These are phyloP conservation scores for Caranx ignobilis DNA, from an alignment of 2,113 vertebrate species.

Conservation along the genomic window DNA sequence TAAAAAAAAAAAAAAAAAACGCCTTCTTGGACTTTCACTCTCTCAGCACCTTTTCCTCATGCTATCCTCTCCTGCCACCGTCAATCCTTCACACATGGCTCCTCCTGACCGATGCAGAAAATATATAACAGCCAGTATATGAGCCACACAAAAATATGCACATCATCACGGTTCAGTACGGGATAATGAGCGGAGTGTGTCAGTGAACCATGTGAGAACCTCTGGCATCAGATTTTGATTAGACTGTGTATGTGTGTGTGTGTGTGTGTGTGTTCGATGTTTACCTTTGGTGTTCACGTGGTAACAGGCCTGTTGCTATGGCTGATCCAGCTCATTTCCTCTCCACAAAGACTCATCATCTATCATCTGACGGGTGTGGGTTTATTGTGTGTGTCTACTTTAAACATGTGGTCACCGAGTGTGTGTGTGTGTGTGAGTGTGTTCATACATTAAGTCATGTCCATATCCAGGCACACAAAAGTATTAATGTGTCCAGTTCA, in stretches of 20 bases:
- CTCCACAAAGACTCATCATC: conserved; percentile 48
- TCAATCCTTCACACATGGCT: conserved; percentile 5
- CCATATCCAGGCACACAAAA: background rate
- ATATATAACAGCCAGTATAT: background rate
- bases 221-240: conserved; percentile 31
- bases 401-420: conserved; percentile 17
- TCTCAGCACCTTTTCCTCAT: conserved; percentile 37
- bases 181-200: conserved; percentile 32
- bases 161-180: conserved; percentile 3
- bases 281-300: conserved; percentile 45
- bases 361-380: conserved; percentile 33
- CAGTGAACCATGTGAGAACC: conserved; percentile 5
- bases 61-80: conserved; percentile 36
- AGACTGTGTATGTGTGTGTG: background rate
- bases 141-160: background rate
- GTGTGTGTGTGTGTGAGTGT: background rate
- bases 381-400: conserved; percentile 19
- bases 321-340: conserved; percentile 62
- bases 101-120: background rate
- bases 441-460: conserved; percentile 17
- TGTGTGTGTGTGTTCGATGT: conserved; percentile 15
- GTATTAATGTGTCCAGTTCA: background rate
- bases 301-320: conserved; percentile 50
- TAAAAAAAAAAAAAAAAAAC: conserved; percentile 44
- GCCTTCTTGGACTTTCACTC: conserved; percentile 31